Conservation (phyloP, 2,113 vertebrate species). For the Lagopus leucura region DNA sequence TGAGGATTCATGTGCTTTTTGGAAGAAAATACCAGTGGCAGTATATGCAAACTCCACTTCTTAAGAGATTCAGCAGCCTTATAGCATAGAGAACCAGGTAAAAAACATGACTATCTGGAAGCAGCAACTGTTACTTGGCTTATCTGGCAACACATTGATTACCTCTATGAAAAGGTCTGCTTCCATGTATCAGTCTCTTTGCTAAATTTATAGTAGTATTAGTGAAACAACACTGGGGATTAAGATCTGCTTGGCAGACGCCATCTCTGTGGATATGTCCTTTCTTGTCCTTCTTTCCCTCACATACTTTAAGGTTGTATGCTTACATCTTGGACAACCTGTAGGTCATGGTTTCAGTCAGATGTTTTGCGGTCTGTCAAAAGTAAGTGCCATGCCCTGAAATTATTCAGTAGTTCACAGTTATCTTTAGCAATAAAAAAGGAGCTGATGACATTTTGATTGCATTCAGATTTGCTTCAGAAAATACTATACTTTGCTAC, state of each 20-base stretch:
- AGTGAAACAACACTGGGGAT: neutral
- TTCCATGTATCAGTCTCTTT: neutral
- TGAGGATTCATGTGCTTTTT: neutral
- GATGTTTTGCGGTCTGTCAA: neutral
- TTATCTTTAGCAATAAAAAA: constrained; percentile 5
- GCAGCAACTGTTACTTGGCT: neutral
- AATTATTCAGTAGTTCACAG: neutral
- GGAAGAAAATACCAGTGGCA: neutral
- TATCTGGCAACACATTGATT: neutral
- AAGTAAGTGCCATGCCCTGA: neutral
- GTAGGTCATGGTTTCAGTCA: neutral
- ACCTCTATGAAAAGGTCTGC: neutral
- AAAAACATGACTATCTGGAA: neutral
- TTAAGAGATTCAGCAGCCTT: neutral
- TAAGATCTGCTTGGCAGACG: neutral
- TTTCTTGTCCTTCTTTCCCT: neutral
- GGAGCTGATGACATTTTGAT: constrained; percentile 35
- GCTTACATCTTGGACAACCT: neutral
- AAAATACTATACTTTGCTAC: neutral
- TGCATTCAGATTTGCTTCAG: neutral
- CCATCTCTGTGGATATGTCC: neutral
- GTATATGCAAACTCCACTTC: neutral
- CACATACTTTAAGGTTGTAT: neutral
- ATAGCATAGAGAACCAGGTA: neutral
- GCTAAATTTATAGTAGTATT: neutral